phyloP scores from a whole-genome alignment of 1,140 invertebrate genomes.

The Drosophila pseudoananassae region DNA sequence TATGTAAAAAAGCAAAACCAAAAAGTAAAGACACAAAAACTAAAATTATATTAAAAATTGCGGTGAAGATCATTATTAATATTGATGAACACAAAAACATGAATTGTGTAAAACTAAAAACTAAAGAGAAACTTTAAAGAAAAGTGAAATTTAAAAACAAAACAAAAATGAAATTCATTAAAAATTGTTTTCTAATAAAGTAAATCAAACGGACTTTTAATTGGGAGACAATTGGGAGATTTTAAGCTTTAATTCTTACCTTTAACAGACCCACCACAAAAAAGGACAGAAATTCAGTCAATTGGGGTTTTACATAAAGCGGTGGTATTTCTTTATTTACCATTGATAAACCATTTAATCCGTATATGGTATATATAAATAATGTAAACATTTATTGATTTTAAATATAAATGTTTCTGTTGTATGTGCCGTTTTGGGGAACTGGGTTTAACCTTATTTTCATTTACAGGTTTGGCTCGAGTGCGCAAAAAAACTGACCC shows the following conservation, averaged over 20 bases:
- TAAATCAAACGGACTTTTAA: slow-evolving; percentile 31
- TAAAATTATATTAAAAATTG: slow-evolving; percentile 76
- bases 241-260: no score
- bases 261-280: background rate
- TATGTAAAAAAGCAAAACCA: slow-evolving; percentile 73
- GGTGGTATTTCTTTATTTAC: slow-evolving; percentile 83
- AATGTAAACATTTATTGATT: slow-evolving; percentile 73
- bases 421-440: slow-evolving; percentile 46
- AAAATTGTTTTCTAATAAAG: slow-evolving; percentile 84
- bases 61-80: slow-evolving; percentile 58
- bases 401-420: slow-evolving; percentile 49
- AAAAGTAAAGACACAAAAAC: slow-evolving; percentile 52
- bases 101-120: slow-evolving; percentile 74
- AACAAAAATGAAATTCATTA: slow-evolving; percentile 71
- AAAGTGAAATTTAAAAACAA: slow-evolving; percentile 70
- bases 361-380: slow-evolving; percentile 76
- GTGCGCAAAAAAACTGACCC: slow-evolving; percentile 45
- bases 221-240: no score
- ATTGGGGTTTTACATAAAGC: slow-evolving; percentile 81
- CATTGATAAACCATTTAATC: slow-evolving; percentile 81
- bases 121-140: slow-evolving; percentile 61
- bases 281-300: background rate
- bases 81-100: slow-evolving; percentile 68
- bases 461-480: slow-evolving; percentile 58
- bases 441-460: slow-evolving; percentile 44